phyloP scores from a whole-genome alignment of 1,140 invertebrate genomes.

The Dreissena rostriformis region DNA sequence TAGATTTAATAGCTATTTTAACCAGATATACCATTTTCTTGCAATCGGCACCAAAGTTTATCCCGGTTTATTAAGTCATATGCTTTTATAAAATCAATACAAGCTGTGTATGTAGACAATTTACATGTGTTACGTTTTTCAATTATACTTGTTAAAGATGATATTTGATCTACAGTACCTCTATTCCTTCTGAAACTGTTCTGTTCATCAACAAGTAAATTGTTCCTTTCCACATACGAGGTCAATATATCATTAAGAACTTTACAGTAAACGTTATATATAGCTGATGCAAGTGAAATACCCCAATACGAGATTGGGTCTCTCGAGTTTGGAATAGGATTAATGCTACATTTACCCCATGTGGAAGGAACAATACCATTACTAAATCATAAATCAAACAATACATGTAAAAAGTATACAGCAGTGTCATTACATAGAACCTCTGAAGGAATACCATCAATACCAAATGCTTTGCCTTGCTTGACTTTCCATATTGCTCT shows the following conservation, averaged over 20 bases:
- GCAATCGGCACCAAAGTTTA: slow-evolving; percentile 23
- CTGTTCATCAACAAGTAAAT: slow-evolving; percentile 49
- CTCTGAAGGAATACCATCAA: neutral
- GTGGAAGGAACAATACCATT: neutral
- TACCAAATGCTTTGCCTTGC: neutral
- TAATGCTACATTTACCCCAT: slow-evolving; percentile 35
- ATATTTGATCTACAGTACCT: slow-evolving; percentile 55
- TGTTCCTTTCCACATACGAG: slow-evolving; percentile 26
- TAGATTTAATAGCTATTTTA: slow-evolving; percentile 36
- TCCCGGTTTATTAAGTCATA: slow-evolving; percentile 48
- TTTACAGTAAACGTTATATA: slow-evolving; percentile 50
- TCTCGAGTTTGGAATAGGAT: slow-evolving; percentile 21
- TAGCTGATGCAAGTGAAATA: slow-evolving; percentile 29
- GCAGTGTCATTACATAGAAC: neutral
- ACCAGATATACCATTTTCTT: slow-evolving; percentile 35
- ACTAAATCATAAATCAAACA: slow-evolving; percentile 21
- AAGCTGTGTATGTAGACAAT: slow-evolving; percentile 41
- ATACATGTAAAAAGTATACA: slow-evolving; percentile 4
- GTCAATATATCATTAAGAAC: slow-evolving; percentile 54
- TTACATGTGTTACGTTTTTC: slow-evolving; percentile 40
- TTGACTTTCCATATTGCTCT: neutral
- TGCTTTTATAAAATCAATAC: slow-evolving; percentile 59
- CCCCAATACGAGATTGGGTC: slow-evolving; percentile 36
- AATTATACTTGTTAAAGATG: slow-evolving; percentile 36
- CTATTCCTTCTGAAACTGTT: slow-evolving; percentile 50